These are phyloP conservation scores for Psittacula echo DNA, from an alignment of 2,797 vertebrate species.

Conservation along the genomic window DNA sequence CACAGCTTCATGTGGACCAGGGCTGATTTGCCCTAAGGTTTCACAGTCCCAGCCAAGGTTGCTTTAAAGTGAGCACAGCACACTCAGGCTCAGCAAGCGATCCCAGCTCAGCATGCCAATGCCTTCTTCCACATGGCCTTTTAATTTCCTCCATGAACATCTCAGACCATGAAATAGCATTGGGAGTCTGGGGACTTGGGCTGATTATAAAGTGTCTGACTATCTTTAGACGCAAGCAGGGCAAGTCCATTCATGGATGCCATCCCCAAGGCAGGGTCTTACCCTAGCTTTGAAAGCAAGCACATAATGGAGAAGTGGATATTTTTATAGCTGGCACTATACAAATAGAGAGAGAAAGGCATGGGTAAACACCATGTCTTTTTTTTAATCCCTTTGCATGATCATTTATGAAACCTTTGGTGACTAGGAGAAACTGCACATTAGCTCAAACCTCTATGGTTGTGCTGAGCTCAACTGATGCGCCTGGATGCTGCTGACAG, in stretches of 20 bases:
- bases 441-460: background rate
- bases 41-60: background rate
- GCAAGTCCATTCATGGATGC: background rate
- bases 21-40: background rate
- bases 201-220: background rate
- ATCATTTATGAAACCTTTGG: background rate
- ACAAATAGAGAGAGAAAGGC: background rate
- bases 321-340: background rate
- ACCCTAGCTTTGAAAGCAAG: background rate
- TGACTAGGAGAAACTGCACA: background rate
- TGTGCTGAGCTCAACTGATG: constrained; percentile 9
- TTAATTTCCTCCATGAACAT: background rate
- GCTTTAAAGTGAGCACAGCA: background rate
- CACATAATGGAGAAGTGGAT: background rate
- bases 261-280: background rate
- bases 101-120: background rate
- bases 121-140: background rate
- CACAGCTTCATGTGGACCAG: background rate
- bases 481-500: background rate
- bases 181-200: background rate
- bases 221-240: background rate
- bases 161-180: background rate
- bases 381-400: background rate
- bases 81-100: background rate
- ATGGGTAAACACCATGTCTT: background rate